Percentiles rank a stretch among this genome's conserved stretches.
Conservation (phyloP, 2,888 invertebrate genomes). For the Apocheima hispidaria region DNA sequence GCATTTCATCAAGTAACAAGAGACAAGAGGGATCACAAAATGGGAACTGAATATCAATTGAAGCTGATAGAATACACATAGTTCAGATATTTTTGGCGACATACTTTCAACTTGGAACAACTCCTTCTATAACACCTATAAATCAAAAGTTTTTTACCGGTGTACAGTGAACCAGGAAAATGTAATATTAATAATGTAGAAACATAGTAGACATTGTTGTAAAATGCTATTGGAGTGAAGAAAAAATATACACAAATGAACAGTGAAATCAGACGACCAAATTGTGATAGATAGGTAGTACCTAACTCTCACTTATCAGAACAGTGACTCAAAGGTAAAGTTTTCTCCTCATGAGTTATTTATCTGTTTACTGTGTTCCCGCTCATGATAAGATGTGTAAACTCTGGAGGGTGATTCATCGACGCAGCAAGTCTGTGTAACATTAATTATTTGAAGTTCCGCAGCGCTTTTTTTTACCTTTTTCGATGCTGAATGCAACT, state of each 20-base stretch:
- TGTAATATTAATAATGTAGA: no score
- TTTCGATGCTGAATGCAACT: not conserved
- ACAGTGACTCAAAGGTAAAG: constrained; percentile 3
- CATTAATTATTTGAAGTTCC: constrained; percentile 1
- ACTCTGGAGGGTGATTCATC: constrained; percentile 25
- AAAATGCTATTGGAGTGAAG: not conserved
- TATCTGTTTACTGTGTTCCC: constrained; percentile 6
- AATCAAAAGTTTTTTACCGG: no score
- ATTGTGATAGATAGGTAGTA: not conserved
- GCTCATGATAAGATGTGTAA: constrained; percentile 10
- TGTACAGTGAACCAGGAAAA: no score
- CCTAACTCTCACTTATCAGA: not conserved
- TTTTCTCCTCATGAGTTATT: constrained; percentile 1
- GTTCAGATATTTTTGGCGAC: no score
- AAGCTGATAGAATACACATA: no score
- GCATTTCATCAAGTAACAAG: no score
- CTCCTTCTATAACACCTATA: no score
- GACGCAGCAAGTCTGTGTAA: constrained; percentile 3
- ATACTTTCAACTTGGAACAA: no score
- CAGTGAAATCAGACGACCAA: not conserved
- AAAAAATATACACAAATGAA: not conserved
- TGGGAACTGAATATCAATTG: no score
- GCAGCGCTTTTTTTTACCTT: not conserved
- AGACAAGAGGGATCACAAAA: no score
- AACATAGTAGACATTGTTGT: no score